Evolutionary conservation across 2,797 vertebrate species (phyloP), one percentile per base, ranked within the genome.

Genomic region (Sparus aurata): DNA sequence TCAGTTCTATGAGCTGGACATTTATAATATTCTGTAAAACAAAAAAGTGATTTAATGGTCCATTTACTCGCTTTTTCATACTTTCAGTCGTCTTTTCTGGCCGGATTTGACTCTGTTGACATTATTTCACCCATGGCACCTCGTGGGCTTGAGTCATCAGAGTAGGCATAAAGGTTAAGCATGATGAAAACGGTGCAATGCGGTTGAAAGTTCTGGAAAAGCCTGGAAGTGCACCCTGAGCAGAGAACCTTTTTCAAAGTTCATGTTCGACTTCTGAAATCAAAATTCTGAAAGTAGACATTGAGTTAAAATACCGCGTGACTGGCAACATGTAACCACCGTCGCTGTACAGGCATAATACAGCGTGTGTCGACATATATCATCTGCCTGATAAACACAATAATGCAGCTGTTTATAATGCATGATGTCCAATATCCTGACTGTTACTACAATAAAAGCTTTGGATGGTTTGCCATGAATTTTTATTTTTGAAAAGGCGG

Each of bases 371-470:
- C 20, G 12, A 30, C 18, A 59, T 38, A 62, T 54, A 64, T 61
- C 0, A 61, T 52, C 23, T 72, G 50, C 41, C 23, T 67, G 3
- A 69, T 43, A 11, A 70, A 57, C 13, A 50, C 50, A 60, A 47
- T n/a, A 67, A 45, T 69, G 50, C 38, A 62, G 52, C 27, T 78
- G 27, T 64, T 61, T 27, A 41, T 50, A 18, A 54, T 69, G 30
- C 63, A 59, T 79, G 23, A 70, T 50, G 34, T 67, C 12, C 10
- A 41, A 52, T 59, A 63, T 70, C 65, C 15, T 58, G 50, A 68
- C 57, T 80, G 62, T 47, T 75, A 0, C 66, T 45, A 7, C 9
- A 83, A 81, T 84, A 78, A 79, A 87, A 69, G 0, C 13, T 63
- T 11, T 64, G 5, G 16, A 47, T 1, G 0, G 17, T 45, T 71